These are phyloP conservation scores for Drosophila sproati DNA, from an alignment of 1,140 invertebrate genomes.

Conservation along the genomic window DNA sequence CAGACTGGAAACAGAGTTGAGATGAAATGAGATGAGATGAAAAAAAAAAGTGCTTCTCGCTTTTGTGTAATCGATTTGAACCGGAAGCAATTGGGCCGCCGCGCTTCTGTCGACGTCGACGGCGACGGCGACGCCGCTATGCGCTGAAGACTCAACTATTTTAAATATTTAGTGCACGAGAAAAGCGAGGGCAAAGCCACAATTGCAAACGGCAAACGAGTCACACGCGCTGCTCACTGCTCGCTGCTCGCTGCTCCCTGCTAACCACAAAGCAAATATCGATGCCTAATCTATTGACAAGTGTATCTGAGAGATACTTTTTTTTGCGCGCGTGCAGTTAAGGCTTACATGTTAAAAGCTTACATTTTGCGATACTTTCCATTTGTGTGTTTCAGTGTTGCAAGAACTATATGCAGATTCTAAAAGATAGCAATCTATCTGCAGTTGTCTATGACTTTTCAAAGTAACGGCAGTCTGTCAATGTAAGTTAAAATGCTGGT, in stretches of 20 bases:
- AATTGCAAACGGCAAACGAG: slow-evolving; percentile 30
- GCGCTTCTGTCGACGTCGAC: slow-evolving; percentile 12
- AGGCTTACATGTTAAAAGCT: not conserved
- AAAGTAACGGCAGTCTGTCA: not conserved
- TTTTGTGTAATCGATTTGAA: slow-evolving; percentile 82
- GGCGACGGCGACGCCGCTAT: slow-evolving; percentile 34
- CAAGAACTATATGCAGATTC: not conserved
- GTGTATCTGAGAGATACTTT: slow-evolving; percentile 40
- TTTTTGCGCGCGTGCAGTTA: slow-evolving; percentile 13
- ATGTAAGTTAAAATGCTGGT: too few species aligned
- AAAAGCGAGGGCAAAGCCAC: slow-evolving; percentile 58
- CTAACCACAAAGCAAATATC: slow-evolving; percentile 74
- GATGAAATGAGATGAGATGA: slow-evolving; percentile 19
- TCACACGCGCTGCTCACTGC: slow-evolving; percentile 52
- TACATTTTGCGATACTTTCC: not conserved
- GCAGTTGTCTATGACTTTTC: not conserved
- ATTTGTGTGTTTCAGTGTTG: not conserved
- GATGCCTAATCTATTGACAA: slow-evolving; percentile 47
- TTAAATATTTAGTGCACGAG: slow-evolving; percentile 82
- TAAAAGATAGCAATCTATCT: not conserved
- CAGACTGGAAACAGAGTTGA: slow-evolving; percentile 38
- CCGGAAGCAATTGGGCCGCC: slow-evolving; percentile 78
- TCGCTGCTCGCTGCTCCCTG: slow-evolving; percentile 23
- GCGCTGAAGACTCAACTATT: slow-evolving; percentile 74
- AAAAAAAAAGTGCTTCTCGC: slow-evolving; percentile 60